phyloP scores from a whole-genome alignment of 1,140 invertebrate genomes.

The Pectinophora gossypiella region DNA sequence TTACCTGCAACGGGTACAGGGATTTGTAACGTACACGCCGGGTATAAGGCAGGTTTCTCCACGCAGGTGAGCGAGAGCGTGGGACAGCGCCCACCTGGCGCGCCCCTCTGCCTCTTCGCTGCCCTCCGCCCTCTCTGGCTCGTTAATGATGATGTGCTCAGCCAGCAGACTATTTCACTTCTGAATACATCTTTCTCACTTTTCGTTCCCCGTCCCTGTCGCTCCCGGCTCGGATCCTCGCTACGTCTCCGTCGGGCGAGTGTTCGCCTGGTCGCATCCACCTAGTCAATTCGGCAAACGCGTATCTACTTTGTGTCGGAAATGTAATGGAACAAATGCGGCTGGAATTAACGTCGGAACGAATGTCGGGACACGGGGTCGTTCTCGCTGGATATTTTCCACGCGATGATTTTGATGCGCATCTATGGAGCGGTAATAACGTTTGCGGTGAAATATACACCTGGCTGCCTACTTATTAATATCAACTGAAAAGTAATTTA shows the following conservation, averaged over 20 bases:
- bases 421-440: slow-evolving; percentile 51
- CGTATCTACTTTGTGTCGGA: slow-evolving; percentile 74
- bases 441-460: slow-evolving; percentile 26
- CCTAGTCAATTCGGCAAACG: slow-evolving; percentile 74
- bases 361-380: slow-evolving; percentile 68
- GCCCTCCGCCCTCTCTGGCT: slow-evolving; percentile 71
- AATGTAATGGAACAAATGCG: slow-evolving; percentile 76
- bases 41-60: slow-evolving; percentile 57
- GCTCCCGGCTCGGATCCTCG: slow-evolving; percentile 26
- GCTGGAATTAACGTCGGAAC: slow-evolving; percentile 72
- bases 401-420: slow-evolving; percentile 69
- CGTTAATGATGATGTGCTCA: slow-evolving; percentile 78
- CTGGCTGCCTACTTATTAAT: no score
- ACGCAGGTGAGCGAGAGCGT: slow-evolving; percentile 55
- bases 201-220: slow-evolving; percentile 63
- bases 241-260: slow-evolving; percentile 33
- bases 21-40: slow-evolving; percentile 42
- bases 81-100: slow-evolving; percentile 64
- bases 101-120: slow-evolving; percentile 71
- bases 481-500: no score
- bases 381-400: slow-evolving; percentile 67
- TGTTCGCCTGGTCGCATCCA: slow-evolving; percentile 68
- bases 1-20: slow-evolving; percentile 25
- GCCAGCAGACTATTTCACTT: slow-evolving; percentile 77
- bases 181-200: slow-evolving; percentile 78